Conservation (phyloP, 2,888 invertebrate species). For the Ormyrus thymus region DNA sequence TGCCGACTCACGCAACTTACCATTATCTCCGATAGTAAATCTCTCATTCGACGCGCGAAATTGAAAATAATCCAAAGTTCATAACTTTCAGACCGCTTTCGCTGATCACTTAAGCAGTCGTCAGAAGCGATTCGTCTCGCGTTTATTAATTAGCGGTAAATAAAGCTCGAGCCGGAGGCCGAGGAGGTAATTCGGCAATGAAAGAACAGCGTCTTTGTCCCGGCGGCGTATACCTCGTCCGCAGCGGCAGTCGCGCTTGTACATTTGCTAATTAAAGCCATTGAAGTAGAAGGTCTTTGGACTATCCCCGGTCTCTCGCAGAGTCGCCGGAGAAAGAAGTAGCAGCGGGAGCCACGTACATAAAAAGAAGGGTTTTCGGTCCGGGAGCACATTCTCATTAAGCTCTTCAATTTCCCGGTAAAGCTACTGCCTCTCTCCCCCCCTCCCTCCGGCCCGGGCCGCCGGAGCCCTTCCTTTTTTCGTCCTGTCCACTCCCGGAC, state of each 20-base stretch:
- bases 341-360: constrained; percentile 25
- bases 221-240: not conserved
- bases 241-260: constrained; percentile 18
- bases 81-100: too few relatives aligned
- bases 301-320: constrained; percentile 22
- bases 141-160: too few relatives aligned
- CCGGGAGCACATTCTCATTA: constrained; percentile 52
- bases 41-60: too few relatives aligned
- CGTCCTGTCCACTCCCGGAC: constrained; percentile 1
- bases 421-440: constrained; percentile 19
- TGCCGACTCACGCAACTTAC: too few relatives aligned
- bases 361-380: constrained; percentile 47
- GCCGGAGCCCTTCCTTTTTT: not conserved
- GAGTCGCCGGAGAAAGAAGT: constrained; percentile 15
- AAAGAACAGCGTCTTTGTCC: constrained; percentile 12
- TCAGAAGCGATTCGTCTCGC: too few relatives aligned
- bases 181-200: too few relatives aligned
- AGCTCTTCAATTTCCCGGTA: constrained; percentile 54
- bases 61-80: too few relatives aligned
- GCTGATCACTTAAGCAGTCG: too few relatives aligned
- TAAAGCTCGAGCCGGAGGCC: too few relatives aligned
- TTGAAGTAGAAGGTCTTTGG: constrained; percentile 48
- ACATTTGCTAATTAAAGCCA: constrained; percentile 55
- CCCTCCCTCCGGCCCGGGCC: not conserved
- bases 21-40: too few relatives aligned